Evolutionary conservation across 2,113 vertebrate genomes (phyloP).

Genomic region (Corythaixoides concolor): DNA sequence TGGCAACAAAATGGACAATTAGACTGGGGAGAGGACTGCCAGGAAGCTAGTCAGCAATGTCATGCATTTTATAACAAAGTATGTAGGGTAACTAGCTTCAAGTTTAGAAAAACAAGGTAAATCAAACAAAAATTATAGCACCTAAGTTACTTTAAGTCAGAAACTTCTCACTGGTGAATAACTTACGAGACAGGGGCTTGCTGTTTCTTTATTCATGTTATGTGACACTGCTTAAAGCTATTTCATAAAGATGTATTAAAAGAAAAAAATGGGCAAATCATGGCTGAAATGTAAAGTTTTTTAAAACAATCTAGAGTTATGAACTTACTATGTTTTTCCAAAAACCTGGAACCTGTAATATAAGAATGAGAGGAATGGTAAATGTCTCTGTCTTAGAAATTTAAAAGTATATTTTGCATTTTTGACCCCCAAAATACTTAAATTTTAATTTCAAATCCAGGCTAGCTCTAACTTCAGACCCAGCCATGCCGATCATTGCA

Average conservation of each 20-base stretch:
- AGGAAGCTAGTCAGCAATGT: not conserved
- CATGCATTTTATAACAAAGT: not conserved
- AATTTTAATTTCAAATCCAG: not conserved
- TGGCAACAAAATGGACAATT: not conserved
- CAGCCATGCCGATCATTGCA: not conserved
- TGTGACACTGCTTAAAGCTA: not conserved
- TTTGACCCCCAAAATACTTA: not conserved
- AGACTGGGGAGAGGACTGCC: not conserved
- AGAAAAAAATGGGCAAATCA: not conserved
- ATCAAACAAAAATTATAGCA: not conserved
- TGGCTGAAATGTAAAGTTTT: not conserved
- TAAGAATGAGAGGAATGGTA: not conserved
- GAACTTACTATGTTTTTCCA: not conserved
- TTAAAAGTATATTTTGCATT: not conserved
- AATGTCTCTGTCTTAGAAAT: not conserved
- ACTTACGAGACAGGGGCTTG: not conserved
- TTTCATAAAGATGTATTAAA: not conserved
- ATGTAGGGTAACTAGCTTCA: not conserved
- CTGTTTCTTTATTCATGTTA: not conserved
- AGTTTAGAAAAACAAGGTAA: not conserved
- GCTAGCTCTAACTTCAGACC: not conserved
- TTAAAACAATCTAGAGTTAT: not conserved
- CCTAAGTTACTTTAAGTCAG: not conserved
- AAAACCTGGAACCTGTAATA: not conserved
- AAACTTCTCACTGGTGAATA: not conserved